Evolutionary conservation across 1,140 invertebrate species (phyloP), one percentile per base, ranked within the genome.

Genomic region (Tetraneura akinire): DNA sequence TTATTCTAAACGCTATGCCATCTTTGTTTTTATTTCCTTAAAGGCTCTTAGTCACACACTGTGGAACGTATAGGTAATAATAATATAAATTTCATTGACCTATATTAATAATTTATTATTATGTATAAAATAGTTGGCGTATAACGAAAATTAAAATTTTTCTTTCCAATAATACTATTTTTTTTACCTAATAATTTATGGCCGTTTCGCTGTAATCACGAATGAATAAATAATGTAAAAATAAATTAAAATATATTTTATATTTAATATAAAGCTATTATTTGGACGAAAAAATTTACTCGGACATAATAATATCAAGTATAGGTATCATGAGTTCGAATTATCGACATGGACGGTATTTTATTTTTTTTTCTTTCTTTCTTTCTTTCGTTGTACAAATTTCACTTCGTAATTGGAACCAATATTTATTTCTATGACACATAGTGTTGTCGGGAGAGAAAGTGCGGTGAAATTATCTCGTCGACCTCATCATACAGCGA

Each of bases 381-480:
- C 23, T 6, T 51, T 49, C 23, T 71, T 32, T 45, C 37, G 47
- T 45, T 26, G 37, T 47, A 78, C 74, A 26, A 78, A 78, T 78
- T 78, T 78, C 74, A 78, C 74, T 78, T 78, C 23, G 26, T 78
- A 78, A 78, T 78, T 78, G 74, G 53, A 78, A 78, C 55, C 55
- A 23, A 60, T 78, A 78, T 45, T 45, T 78, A 60, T 47, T 37
- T 13, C 55, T 78, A 78, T 60, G 74, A 78, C 74, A 78, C 55
- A 78, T 60, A 78, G 74, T n/a, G n/a, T 26, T 47, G 74, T 47
- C 16, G 55, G 55, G 74, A 78, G 74, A 78, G 74, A 78, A 78
- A 78, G 74, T 78, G 23, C 53, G 74, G 74, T 78, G 74, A 78
- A 78, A 78, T 78, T 55, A 78, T 78, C 55, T 78, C 55, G 32